Percentiles rank a stretch among this genome's conserved stretches.
phyloP scores from a whole-genome alignment of 2,888 invertebrate species.

The Drosophila hamatofila region DNA sequence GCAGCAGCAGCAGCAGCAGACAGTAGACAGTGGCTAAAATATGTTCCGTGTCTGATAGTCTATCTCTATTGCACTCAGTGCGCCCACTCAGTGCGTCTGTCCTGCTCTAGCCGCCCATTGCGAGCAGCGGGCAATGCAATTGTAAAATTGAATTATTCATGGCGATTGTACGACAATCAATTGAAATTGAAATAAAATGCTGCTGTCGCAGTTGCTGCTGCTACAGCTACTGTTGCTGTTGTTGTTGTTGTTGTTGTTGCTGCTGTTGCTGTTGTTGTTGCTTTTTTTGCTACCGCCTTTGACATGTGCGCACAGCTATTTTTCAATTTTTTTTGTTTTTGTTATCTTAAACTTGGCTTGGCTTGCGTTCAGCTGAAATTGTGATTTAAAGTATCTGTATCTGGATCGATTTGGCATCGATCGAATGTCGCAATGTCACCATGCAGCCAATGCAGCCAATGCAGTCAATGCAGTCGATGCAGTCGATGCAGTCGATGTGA shows the following conservation, averaged over 20 bases:
- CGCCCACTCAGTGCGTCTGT: slow-evolving; percentile 32
- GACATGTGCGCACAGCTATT: slow-evolving; percentile 80
- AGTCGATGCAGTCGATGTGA: slow-evolving; percentile 49
- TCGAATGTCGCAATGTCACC: slow-evolving; percentile 69
- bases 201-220: slow-evolving; percentile 59
- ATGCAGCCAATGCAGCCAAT: slow-evolving; percentile 45
- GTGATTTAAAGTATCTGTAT: slow-evolving; percentile 82
- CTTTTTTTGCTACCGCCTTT: slow-evolving; percentile 63
- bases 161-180: slow-evolving; percentile 85
- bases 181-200: slow-evolving; percentile 84
- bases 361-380: slow-evolving; percentile 76
- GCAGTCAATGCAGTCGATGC: slow-evolving; percentile 48
- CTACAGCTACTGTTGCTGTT: slow-evolving; percentile 7
- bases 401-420: slow-evolving; percentile 80
- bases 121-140: slow-evolving; percentile 65
- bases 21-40: slow-evolving; percentile 66
- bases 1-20: slow-evolving; percentile 1
- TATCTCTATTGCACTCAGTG: slow-evolving; percentile 38
- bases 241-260: slow-evolving; percentile 19
- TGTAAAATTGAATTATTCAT: slow-evolving; percentile 84
- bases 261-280: slow-evolving; percentile 32
- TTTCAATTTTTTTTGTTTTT: slow-evolving; percentile 47
- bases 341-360: slow-evolving; percentile 43
- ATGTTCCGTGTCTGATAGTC: slow-evolving; percentile 69
- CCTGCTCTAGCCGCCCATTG: slow-evolving; percentile 55